Percentiles rank a stretch among this genome's conserved stretches.
These are phyloP conservation scores for Crotalus horridus DNA, from an alignment of 2,113 vertebrate species.

Conservation along the genomic window DNA sequence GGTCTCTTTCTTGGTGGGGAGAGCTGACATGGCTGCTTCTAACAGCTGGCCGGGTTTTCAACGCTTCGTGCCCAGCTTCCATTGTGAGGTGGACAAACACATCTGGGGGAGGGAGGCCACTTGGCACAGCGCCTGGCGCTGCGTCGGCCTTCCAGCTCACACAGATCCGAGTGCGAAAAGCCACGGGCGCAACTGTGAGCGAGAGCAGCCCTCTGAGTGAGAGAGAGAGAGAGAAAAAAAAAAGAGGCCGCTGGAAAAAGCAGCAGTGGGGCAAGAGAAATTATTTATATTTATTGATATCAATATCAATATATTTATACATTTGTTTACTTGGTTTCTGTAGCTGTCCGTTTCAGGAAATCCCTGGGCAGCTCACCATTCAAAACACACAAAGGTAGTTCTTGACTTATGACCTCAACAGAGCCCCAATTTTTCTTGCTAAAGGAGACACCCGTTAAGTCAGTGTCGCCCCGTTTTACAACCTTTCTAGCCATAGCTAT, in stretches of 20 bases:
- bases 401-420: no score
- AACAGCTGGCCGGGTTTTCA: not conserved
- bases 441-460: no score
- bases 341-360: no score
- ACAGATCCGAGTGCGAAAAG: not conserved
- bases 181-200: not conserved
- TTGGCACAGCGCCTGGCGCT: not conserved
- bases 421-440: no score
- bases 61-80: not conserved
- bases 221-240: not conserved
- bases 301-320: no score
- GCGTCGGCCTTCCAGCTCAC: not conserved
- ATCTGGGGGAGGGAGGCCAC: not conserved
- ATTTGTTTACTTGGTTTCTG: no score
- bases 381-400: no score
- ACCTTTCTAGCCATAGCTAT: no score
- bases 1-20: not conserved
- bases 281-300: no score
- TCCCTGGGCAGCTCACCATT: no score
- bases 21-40: not conserved
- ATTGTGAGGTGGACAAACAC: not conserved
- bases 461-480: no score
- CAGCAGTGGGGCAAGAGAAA: not conserved
- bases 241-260: not conserved
- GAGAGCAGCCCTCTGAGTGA: not conserved